These are phyloP conservation scores for Corythaeola cristata DNA, from an alignment of 2,113 vertebrate species.

Conservation along the genomic window DNA sequence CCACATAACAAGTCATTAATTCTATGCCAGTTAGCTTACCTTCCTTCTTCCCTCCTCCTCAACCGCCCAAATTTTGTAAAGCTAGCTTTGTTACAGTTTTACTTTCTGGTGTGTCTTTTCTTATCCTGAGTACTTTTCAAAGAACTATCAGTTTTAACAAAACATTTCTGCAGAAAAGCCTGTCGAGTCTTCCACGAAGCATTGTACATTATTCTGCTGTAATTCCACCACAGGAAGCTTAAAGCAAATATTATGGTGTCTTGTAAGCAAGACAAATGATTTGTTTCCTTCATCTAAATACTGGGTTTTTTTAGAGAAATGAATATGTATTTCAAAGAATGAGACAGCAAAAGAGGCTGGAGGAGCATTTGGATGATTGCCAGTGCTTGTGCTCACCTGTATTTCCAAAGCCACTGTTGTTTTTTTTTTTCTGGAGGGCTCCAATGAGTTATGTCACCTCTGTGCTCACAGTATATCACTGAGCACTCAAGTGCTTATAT, in stretches of 20 bases:
- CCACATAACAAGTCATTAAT: too few species aligned
- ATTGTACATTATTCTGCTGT: neutral
- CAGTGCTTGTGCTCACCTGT: neutral
- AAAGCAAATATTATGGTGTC: conserved; percentile 21
- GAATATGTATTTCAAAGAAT: conserved; percentile 4
- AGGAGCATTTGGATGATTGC: neutral
- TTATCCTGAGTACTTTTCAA: neutral
- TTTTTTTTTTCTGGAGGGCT: neutral
- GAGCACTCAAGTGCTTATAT: neutral
- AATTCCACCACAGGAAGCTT: conserved; percentile 13
- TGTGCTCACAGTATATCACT: neutral
- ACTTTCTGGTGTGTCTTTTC: neutral
- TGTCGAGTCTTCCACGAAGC: neutral
- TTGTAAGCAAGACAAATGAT: conserved; percentile 24
- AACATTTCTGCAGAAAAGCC: neutral
- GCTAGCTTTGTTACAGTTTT: neutral
- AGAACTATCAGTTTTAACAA: neutral
- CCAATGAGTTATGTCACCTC: neutral
- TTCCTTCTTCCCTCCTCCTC: too few species aligned
- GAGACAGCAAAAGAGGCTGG: conserved; percentile 24
- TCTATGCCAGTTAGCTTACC: neutral
- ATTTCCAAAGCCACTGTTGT: neutral
- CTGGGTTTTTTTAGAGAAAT: neutral
- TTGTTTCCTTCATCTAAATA: conserved; percentile 6
- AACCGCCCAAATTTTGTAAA: neutral